phyloP scores from a whole-genome alignment of 2,797 vertebrate genomes.

The Acanthis flammea region DNA sequence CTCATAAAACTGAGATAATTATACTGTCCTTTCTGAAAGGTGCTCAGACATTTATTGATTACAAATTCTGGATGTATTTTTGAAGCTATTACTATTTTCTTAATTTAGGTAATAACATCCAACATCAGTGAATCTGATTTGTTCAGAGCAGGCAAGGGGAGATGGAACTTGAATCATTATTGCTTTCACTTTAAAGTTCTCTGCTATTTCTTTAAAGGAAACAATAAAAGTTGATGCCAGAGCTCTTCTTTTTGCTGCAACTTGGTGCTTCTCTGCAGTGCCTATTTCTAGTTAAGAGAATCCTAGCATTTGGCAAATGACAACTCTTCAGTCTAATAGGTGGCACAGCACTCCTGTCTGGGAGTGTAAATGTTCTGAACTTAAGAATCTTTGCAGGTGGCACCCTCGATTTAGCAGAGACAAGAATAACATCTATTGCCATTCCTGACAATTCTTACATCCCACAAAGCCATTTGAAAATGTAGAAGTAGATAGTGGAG shows the following conservation, averaged over 20 bases:
- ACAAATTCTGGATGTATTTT: background rate
- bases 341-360: conserved; percentile 16
- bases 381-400: conserved; percentile 34
- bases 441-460: background rate
- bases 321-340: conserved; percentile 43
- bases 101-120: background rate
- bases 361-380: conserved; percentile 31
- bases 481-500: background rate
- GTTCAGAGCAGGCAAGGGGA: background rate
- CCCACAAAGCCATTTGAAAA: background rate
- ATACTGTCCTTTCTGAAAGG: background rate
- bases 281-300: conserved; percentile 44
- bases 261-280: background rate
- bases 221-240: background rate
- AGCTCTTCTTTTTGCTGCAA: conserved; percentile 2
- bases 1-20: background rate
- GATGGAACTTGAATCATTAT: background rate
- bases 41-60: background rate
- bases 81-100: background rate
- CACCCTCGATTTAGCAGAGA: conserved; percentile 26
- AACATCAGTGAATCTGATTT: background rate
- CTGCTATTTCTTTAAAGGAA: conserved; percentile 34
- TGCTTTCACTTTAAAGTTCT: conserved; percentile 27
- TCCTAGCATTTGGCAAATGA: conserved; percentile 41
- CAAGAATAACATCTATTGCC: conserved; percentile 15